Conservation (phyloP, 2,888 invertebrate genomes). For the Chaitophorus viminalis region DNA sequence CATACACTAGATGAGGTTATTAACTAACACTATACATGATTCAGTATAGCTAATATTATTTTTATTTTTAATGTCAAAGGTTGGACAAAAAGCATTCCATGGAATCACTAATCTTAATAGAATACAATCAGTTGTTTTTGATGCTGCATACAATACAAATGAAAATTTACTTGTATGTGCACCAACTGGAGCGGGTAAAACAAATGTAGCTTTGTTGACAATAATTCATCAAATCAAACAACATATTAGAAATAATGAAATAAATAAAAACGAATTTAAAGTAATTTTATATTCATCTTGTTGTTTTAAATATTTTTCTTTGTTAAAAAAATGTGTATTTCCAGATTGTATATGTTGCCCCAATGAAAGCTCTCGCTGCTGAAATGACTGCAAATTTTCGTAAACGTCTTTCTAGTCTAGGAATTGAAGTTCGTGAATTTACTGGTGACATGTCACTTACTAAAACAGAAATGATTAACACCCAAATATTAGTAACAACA, state of each 20-base stretch:
- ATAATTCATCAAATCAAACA: slow-evolving; percentile 91
- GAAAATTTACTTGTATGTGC: slow-evolving; percentile 98
- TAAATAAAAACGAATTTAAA: slow-evolving; percentile 63
- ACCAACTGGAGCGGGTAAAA: slow-evolving; percentile 99
- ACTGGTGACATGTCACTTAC: slow-evolving; percentile 99
- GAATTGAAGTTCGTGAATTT: slow-evolving; percentile 87
- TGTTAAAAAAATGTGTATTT: slow-evolving; percentile 63
- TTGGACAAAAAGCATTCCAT: slow-evolving; percentile 89
- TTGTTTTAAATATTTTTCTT: not conserved
- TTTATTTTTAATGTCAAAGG: slow-evolving; percentile 68
- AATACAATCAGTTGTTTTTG: slow-evolving; percentile 95
- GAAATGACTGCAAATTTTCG: slow-evolving; percentile 98
- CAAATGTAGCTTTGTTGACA: slow-evolving; percentile 94
- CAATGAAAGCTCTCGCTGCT: slow-evolving; percentile 98
- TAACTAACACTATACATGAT: slow-evolving; percentile 21
- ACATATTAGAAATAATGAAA: slow-evolving; percentile 73
- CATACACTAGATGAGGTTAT: slow-evolving; percentile 74
- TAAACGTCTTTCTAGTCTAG: slow-evolving; percentile 77
- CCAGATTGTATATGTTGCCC: slow-evolving; percentile 96
- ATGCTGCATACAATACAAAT: slow-evolving; percentile 93
- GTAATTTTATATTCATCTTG: slow-evolving; percentile 32
- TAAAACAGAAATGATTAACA: slow-evolving; percentile 91
- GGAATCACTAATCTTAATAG: slow-evolving; percentile 88
- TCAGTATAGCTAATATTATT: slow-evolving; percentile 60
- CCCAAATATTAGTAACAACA: slow-evolving; percentile 97